A percentile compares a stretch with the other conserved stretches of the same genome.
These are phyloP conservation scores for Halocynthia roretzi DNA, from an alignment of 23 tunicate species.

Conservation along the genomic window DNA sequence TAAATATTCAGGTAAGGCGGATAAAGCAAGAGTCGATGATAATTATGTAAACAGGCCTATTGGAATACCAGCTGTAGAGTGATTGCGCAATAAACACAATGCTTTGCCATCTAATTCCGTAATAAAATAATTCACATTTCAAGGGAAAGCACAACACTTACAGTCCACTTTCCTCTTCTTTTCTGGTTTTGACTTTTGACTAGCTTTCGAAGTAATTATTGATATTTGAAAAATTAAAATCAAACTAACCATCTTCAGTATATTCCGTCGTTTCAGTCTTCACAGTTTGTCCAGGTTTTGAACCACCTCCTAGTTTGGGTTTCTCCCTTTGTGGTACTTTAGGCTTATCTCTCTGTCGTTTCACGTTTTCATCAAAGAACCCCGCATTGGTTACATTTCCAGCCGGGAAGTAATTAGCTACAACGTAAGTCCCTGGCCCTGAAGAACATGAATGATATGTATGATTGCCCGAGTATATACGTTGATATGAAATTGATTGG, in stretches of 20 bases:
- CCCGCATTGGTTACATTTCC: slow-evolving; percentile 52
- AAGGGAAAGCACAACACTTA: too few species aligned
- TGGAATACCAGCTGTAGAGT: too few species aligned
- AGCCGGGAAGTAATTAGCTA: slow-evolving; percentile 40
- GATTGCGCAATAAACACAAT: too few species aligned
- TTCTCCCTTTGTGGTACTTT: neutral
- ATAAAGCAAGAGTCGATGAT: too few species aligned
- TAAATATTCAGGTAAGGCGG: too few species aligned
- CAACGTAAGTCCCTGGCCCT: slow-evolving; percentile 37
- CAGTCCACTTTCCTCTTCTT: too few species aligned
- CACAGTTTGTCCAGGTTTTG: slow-evolving; percentile 26
- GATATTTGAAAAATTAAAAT: too few species aligned
- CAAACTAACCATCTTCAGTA: slow-evolving; percentile 14
- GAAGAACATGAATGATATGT: neutral
- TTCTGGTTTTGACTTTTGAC: too few species aligned
- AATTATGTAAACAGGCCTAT: too few species aligned
- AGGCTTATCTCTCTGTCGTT: slow-evolving; percentile 11
- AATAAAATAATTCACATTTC: too few species aligned
- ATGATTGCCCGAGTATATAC: neutral
- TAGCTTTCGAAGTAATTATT: too few species aligned
- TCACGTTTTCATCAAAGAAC: slow-evolving; percentile 37
- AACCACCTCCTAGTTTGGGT: neutral
- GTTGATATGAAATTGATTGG: neutral
- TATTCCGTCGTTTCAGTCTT: slow-evolving; percentile 8
- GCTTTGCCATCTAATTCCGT: too few species aligned